phyloP scores from a whole-genome alignment of 2,113 vertebrate genomes.

The Salvelinus alpinus region DNA sequence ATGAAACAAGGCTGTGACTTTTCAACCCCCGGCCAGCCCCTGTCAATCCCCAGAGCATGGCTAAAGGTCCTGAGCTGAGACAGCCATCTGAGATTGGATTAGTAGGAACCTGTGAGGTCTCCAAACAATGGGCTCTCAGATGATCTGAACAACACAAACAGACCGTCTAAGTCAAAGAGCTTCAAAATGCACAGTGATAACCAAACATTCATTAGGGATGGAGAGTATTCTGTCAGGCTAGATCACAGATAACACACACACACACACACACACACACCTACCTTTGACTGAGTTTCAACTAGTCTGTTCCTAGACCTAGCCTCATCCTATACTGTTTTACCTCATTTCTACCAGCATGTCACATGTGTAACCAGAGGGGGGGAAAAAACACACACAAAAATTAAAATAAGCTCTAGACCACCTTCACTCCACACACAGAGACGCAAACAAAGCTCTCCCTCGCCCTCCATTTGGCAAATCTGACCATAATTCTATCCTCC shows the following conservation, averaged over 20 bases:
- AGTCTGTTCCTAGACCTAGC: no score
- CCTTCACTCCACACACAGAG: no score
- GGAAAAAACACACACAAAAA: no score
- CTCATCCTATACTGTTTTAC: no score
- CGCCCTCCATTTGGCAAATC: no score
- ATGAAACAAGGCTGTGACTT: conserved; percentile 70
- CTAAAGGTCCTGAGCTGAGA: conserved; percentile 56
- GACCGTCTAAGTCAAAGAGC: conserved; percentile 2
- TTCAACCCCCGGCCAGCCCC: conserved; percentile 55
- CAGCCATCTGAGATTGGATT: conserved; percentile 60
- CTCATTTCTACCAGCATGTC: no score
- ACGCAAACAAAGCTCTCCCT: no score
- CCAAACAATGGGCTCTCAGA: conserved; percentile 60
- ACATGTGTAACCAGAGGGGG: no score
- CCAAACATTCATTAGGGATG: not conserved
- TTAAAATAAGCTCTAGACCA: no score
- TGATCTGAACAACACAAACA: conserved; percentile 65
- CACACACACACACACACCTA: not conserved
- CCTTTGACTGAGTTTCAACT: not conserved
- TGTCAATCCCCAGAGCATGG: conserved; percentile 55
- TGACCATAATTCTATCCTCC: no score
- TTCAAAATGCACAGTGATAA: not conserved
- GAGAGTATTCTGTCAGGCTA: not conserved
- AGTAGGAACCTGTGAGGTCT: conserved; percentile 63
- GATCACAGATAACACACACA: not conserved